Evolutionary conservation across 1,140 invertebrate genomes (phyloP), one percentile per base, ranked within the genome.

Genomic region (Halesus radiatus): DNA sequence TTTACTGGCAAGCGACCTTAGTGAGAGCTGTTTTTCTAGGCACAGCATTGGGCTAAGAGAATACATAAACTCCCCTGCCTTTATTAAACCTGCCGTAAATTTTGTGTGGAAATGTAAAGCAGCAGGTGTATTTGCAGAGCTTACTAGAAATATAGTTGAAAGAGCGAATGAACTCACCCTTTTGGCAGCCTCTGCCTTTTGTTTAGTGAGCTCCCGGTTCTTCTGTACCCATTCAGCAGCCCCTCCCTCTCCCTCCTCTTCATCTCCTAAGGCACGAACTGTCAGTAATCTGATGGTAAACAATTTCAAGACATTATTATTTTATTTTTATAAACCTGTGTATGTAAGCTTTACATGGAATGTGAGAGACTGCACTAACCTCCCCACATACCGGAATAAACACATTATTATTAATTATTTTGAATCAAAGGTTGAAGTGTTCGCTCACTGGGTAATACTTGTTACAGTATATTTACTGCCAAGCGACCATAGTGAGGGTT

Each of bases 141-240:
- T 45, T 45, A 45, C 37, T 45, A 45, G 37, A 45, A 13, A 45
- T 45, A 45, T 45, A 13, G 37, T 45, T 10, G 10, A 45, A 1
- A 10, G 37, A 10, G 37, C 1, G 37, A 45, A 7, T 45, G 10
- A 45, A 81, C 84, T 88, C 88, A 97, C 97, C 86, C 95, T 93
- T 87, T 96, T 95, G 64, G 95, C 94, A 16, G 98, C 98, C 85
- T 96, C 93, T 81, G 93, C 92, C 81, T 95, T 97, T 83, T 98
- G 95, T 84, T 95, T 92, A 20, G 95, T 92, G 16, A 96, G 88
- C 76, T 93, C 92, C 37, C 97, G 92, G 82, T 91, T 96, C 85
- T 94, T 96, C 84, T 93, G 89, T 13, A 99, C 94, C 98, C 98
- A 99, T 53, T 90, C 90, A 18, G 87, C 84, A 0, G 93, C 91